A percentile compares a stretch with the other conserved stretches of the same genome.
These are phyloP conservation scores for Anastrepha ludens DNA, from an alignment of 1,140 invertebrate genomes.

Conservation along the genomic window DNA sequence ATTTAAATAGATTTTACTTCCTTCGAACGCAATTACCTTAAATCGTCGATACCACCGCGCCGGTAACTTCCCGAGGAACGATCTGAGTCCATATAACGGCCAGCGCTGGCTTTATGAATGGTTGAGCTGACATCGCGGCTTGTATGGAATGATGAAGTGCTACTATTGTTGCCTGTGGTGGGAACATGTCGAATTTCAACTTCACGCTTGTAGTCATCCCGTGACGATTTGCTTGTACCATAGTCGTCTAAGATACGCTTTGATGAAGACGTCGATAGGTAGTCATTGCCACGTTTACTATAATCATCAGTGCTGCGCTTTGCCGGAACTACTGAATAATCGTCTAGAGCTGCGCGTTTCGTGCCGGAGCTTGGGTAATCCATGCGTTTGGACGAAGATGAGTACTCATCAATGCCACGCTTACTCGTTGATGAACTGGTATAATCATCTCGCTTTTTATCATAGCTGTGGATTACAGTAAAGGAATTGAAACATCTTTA, in stretches of 20 bases:
- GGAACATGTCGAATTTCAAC: conserved; percentile 67
- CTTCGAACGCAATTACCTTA: conserved; percentile 35
- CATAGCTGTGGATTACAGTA: conserved; percentile 61
- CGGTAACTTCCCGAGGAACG: conserved; percentile 64
- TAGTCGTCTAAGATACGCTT: conserved; percentile 65
- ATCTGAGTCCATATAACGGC: conserved; percentile 67
- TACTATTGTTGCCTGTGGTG: conserved; percentile 60
- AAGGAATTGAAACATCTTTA: neutral
- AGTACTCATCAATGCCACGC: conserved; percentile 65
- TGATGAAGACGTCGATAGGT: conserved; percentile 61
- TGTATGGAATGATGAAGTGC: conserved; percentile 62
- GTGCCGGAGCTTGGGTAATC: conserved; percentile 63
- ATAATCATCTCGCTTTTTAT: conserved; percentile 72
- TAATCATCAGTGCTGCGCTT: conserved; percentile 64
- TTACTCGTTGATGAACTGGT: conserved; percentile 62
- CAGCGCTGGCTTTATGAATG: conserved; percentile 59
- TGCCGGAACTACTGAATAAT: conserved; percentile 64
- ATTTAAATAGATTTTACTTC: neutral
- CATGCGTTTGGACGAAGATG: conserved; percentile 64
- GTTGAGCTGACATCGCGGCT: conserved; percentile 41
- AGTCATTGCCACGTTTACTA: conserved; percentile 62
- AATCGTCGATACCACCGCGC: conserved; percentile 65
- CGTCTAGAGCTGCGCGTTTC: conserved; percentile 68
- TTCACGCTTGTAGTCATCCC: conserved; percentile 63
- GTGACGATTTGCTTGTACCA: conserved; percentile 51